Conservation (phyloP, 2,888 invertebrate genomes). For the Rotaria magnacalcarata region DNA sequence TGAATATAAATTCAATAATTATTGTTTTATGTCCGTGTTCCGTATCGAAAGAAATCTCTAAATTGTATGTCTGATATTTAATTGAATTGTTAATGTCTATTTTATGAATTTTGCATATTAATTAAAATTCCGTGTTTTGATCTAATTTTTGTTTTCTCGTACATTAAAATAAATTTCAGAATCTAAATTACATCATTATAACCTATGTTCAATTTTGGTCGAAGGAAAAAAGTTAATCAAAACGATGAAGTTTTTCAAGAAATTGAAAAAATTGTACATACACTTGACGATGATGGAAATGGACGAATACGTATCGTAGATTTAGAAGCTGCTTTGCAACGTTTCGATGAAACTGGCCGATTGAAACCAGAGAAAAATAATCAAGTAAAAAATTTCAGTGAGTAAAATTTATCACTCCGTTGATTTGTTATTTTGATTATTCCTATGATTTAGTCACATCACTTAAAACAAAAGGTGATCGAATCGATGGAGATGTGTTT, state of each 20-base stretch:
- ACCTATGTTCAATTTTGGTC: background rate
- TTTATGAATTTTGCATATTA: background rate
- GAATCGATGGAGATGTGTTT: constrained; percentile 13
- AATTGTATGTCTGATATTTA: background rate
- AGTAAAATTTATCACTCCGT: background rate
- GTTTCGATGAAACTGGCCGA: background rate
- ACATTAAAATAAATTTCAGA: background rate
- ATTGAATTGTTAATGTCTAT: background rate
- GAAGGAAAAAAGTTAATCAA: background rate
- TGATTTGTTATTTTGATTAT: background rate
- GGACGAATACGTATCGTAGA: background rate
- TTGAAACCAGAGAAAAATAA: background rate
- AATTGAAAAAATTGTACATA: background rate
- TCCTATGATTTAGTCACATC: background rate
- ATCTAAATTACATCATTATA: background rate
- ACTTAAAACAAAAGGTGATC: constrained; percentile 21
- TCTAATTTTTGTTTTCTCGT: no score
- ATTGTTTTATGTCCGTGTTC: background rate
- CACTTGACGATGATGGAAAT: background rate
- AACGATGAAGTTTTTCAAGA: background rate
- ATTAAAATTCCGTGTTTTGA: no score
- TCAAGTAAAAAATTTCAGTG: background rate
- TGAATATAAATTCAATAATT: background rate
- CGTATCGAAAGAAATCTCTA: no score
- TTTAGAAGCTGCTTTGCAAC: constrained; percentile 1